Conservation (phyloP, 2,797 vertebrate genomes). For the Tragelaphus oryx region DNA sequence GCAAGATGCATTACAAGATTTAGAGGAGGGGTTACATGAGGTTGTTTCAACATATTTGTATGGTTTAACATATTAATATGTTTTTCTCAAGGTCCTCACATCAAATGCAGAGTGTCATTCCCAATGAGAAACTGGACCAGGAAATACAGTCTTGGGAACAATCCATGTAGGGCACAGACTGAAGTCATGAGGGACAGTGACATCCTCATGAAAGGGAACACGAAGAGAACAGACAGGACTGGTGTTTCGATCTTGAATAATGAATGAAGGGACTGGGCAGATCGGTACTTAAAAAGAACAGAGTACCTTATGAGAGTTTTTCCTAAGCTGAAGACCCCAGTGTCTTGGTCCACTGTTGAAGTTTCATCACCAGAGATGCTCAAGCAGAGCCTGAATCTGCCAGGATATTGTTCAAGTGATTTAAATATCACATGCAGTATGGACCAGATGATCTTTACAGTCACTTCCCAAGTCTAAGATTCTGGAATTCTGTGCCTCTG, state of each 20-base stretch:
- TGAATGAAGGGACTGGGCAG: background rate
- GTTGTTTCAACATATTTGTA: background rate
- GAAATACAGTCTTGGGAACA: background rate
- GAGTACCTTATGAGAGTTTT: background rate
- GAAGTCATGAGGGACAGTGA: background rate
- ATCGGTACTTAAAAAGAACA: background rate
- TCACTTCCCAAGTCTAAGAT: background rate
- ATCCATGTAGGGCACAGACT: accelerated
- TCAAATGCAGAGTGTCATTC: background rate
- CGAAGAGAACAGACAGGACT: background rate
- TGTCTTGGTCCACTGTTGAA: background rate
- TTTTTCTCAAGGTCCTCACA: background rate
- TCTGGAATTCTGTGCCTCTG: background rate
- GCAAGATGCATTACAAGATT: background rate
- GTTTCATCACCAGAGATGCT: background rate
- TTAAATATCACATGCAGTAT: background rate
- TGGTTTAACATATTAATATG: background rate
- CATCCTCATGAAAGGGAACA: background rate
- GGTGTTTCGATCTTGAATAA: background rate
- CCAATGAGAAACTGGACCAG: too few species aligned
- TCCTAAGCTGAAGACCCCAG: background rate
- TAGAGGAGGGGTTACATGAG: background rate
- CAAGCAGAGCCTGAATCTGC: background rate
- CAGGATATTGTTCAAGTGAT: background rate
- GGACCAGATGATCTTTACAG: background rate